phyloP scores from a whole-genome alignment of 2,888 invertebrate genomes.

The Ichneumoninae sp. region DNA sequence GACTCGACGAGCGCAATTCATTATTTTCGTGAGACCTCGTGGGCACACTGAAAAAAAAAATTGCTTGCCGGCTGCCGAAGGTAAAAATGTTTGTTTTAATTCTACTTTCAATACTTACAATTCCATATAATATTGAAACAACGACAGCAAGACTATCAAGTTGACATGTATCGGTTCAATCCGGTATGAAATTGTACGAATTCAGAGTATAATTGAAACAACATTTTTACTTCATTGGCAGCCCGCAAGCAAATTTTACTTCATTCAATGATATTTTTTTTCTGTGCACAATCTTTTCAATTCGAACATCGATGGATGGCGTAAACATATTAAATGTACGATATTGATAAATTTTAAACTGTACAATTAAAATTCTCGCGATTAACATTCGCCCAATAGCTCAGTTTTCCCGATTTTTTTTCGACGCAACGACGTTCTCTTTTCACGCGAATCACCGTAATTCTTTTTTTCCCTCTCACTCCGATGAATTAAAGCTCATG shows the following conservation, averaged over 20 bases:
- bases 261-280: no score
- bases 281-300: not conserved
- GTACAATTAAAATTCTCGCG: not conserved
- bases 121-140: no score
- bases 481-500: slow-evolving; percentile 1
- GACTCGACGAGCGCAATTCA: not conserved
- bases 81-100: no score
- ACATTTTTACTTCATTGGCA: no score
- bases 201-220: no score
- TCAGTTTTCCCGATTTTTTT: not conserved
- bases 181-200: no score
- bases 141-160: no score
- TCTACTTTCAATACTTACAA: no score
- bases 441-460: slow-evolving; percentile 30
- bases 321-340: not conserved
- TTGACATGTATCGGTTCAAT: no score
- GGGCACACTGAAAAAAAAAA: no score
- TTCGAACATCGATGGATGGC: not conserved
- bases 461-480: not conserved
- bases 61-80: no score
- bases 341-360: not conserved
- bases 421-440: not conserved
- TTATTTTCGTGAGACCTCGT: not conserved
- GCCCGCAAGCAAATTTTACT: no score
- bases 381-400: not conserved